Conservation (phyloP, 2,113 vertebrate genomes). For the Hydrochoerus hydrochaeris region DNA sequence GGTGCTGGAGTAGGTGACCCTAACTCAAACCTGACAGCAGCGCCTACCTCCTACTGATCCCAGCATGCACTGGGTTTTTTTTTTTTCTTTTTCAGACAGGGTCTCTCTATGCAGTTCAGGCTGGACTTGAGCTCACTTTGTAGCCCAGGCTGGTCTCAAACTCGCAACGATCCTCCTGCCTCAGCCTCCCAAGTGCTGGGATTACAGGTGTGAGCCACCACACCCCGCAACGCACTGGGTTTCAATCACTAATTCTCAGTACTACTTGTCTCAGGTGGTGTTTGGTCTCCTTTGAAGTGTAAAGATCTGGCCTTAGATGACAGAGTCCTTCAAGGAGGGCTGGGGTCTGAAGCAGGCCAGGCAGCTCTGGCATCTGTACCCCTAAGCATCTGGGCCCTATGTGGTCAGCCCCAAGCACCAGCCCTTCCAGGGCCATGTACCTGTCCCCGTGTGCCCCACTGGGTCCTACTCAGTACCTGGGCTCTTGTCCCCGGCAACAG, state of each 20-base stretch:
- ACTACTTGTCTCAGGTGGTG: neutral
- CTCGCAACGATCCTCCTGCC: too few relatives aligned
- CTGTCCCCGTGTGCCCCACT: fast-evolving
- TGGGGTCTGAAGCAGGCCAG: neutral
- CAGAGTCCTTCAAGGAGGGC: neutral
- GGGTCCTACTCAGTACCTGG: neutral
- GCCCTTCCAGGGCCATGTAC: fast-evolving
- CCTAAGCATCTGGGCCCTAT: neutral
- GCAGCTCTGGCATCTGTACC: neutral
- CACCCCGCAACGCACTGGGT: too few relatives aligned
- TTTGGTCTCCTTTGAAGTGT: neutral
- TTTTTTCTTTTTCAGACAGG: too few relatives aligned
- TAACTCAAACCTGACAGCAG: neutral
- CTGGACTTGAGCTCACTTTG: too few relatives aligned
- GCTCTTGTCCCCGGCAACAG: neutral
- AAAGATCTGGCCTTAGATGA: neutral
- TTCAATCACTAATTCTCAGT: neutral
- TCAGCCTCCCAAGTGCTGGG: too few relatives aligned
- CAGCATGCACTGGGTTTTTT: neutral
- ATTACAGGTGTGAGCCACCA: too few relatives aligned
- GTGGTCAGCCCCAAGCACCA: neutral
- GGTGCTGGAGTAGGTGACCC: neutral
- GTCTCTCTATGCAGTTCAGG: too few relatives aligned
- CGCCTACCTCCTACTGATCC: neutral
- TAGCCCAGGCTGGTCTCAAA: too few relatives aligned